Evolutionary conservation across 2,113 vertebrate genomes (phyloP), one percentile per base, ranked within the genome.

Genomic region (Speoplatyrhinus poulsoni): DNA sequence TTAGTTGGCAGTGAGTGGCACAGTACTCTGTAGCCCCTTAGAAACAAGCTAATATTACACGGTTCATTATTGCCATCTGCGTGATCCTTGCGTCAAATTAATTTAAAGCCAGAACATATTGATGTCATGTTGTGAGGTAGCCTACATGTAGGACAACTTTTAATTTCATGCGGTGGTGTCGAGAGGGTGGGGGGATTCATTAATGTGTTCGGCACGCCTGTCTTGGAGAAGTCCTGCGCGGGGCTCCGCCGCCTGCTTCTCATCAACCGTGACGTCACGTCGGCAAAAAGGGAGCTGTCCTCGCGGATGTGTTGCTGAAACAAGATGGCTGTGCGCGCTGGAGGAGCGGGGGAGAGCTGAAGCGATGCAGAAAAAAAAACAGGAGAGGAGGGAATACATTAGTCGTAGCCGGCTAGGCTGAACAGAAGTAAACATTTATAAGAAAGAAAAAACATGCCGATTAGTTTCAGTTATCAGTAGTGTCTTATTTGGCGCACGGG

Each of bases 261-360:
- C 88, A 64, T 86, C 87, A 69, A 32, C 67, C 69, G 79, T 90
- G 88, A 91, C 87, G 90, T 93, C 90, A 93, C 67, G 82, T 26
- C 80, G 83, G 87, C 80, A 67, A 83, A 67, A 83, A 83, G 85
- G 87, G 90, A 89, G 84, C 93, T 94, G 93, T 94, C 94, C 90
- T 89, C 89, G 67, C 86, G 65, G 65, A 69, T 69, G 87, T 77
- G 70, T 87, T 92, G 92, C 93, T 93, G 93, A 92, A 94, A 88
- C 93, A 95, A 96, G 91, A 96, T 96, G 95, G 94, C 95, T 89
- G 93, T 89, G 82, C 87, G 87, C 84, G 85, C 86, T 81, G 72
- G 84, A 86, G 88, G 82, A 88, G 85, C 77, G 72, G 82, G 54
- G 79, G 79, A 73, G 76, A 79, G 83, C 76, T 86, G 86, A 89